Conservation (phyloP, 2,113 vertebrate genomes). For the Boleophthalmus pectinirostris region DNA sequence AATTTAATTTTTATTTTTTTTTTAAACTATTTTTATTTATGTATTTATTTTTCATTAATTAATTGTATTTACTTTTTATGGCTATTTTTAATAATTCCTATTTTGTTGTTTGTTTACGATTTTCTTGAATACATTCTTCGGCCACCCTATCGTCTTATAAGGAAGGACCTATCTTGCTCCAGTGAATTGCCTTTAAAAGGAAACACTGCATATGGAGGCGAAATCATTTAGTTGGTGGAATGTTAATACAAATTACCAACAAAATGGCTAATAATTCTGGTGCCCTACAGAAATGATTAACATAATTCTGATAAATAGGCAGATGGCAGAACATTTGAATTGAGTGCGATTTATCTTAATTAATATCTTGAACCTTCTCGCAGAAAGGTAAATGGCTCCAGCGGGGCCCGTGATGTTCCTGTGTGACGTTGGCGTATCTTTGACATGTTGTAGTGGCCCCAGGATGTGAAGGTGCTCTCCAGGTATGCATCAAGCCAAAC, state of each 20-base stretch:
- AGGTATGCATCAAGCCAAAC: slow-evolving; percentile 76
- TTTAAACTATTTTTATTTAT: too few species aligned
- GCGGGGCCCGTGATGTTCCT: slow-evolving; percentile 76
- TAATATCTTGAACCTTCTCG: slow-evolving; percentile 98
- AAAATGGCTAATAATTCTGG: slow-evolving; percentile 99
- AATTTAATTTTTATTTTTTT: too few species aligned
- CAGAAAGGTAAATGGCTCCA: slow-evolving; percentile 93
- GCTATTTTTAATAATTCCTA: too few species aligned
- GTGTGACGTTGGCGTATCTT: slow-evolving; percentile 70
- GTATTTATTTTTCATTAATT: too few species aligned
- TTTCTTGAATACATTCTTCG: too few species aligned
- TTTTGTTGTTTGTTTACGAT: too few species aligned
- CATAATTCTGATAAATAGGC: slow-evolving; percentile 99
- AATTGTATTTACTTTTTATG: too few species aligned
- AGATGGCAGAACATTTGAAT: slow-evolving; percentile 98
- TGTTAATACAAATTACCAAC: slow-evolving; percentile 98
- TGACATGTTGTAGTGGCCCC: slow-evolving; percentile 72
- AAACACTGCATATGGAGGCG: slow-evolving; percentile 84
- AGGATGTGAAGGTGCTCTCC: slow-evolving; percentile 77
- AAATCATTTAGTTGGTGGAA: slow-evolving; percentile 97
- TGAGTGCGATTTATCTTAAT: slow-evolving; percentile 99
- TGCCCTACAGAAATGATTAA: slow-evolving; percentile 99
- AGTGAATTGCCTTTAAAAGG: slow-evolving; percentile 45
- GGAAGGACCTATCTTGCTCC: slow-evolving; percentile 21
- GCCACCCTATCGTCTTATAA: background rate